A percentile compares a stretch with the other conserved stretches of the same genome.
phyloP scores from a whole-genome alignment of 2,888 invertebrate species.

The Clivina fossor region DNA sequence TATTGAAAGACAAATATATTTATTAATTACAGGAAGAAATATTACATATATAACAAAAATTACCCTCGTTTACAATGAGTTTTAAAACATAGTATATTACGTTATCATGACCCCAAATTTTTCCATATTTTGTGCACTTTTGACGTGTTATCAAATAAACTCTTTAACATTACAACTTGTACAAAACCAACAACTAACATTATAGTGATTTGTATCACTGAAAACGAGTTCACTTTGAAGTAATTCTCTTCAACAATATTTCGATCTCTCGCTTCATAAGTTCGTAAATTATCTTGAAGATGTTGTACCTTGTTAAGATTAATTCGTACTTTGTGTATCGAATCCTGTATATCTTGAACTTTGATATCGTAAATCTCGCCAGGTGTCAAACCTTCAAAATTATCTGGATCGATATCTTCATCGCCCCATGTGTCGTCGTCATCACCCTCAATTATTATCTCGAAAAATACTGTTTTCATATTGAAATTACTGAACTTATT shows the following conservation, averaged over 20 bases:
- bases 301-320: conserved; percentile 64
- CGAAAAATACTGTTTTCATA: conserved; percentile 81
- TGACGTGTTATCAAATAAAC: conserved; percentile 68
- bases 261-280: conserved; percentile 78
- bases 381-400: conserved; percentile 52
- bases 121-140: conserved; percentile 50
- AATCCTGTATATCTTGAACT: conserved; percentile 66
- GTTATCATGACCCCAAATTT: conserved; percentile 40
- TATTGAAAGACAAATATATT: not conserved
- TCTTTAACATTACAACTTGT: conserved; percentile 78
- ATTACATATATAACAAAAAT: no score
- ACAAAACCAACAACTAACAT: conserved; percentile 73
- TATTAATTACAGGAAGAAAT: no score
- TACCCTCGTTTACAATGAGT: no score
- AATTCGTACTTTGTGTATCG: conserved; percentile 64
- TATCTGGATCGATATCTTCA: conserved; percentile 54
- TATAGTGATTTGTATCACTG: conserved; percentile 68
- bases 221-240: conserved; percentile 79
- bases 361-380: conserved; percentile 62
- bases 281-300: conserved; percentile 69
- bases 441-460: conserved; percentile 67
- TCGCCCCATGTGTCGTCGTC: conserved; percentile 58
- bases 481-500: conserved; percentile 83
- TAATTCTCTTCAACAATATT: conserved; percentile 80
- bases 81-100: not conserved